A percentile compares a stretch with the other conserved stretches of the same genome.
Conservation (phyloP, 2,888 invertebrate species). For the Tubulanus polymorphus region DNA sequence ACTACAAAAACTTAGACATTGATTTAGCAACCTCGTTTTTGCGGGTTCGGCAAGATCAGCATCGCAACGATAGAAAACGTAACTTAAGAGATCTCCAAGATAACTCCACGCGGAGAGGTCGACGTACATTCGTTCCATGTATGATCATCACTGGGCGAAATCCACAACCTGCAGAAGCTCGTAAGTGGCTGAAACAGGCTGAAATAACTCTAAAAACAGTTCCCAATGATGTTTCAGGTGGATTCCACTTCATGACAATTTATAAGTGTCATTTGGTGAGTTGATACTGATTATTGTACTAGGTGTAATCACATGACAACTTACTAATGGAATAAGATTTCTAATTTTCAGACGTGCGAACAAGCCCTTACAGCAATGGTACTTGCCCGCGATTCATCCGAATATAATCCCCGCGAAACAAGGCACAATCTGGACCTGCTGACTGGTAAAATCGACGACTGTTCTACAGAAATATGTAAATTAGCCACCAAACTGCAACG, state of each 20-base stretch:
- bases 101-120: background rate
- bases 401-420: too few relatives aligned
- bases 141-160: constrained; percentile 8
- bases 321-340: too few relatives aligned
- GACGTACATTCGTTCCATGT: too few relatives aligned
- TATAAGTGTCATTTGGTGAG: constrained; percentile 30
- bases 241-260: constrained; percentile 27
- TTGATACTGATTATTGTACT: too few relatives aligned
- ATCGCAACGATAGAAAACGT: background rate
- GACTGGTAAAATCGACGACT: too few relatives aligned
- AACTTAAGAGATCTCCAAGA: background rate
- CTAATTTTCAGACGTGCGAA: too few relatives aligned
- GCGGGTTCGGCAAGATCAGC: background rate
- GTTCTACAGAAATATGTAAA: too few relatives aligned
- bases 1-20: background rate
- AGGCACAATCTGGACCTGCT: too few relatives aligned
- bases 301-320: too few relatives aligned
- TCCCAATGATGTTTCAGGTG: constrained; percentile 15
- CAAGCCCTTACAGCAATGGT: too few relatives aligned
- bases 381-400: too few relatives aligned
- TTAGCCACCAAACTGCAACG: too few relatives aligned
- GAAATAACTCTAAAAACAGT: constrained; percentile 23
- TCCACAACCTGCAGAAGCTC: constrained; percentile 23
- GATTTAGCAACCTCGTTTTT: background rate
- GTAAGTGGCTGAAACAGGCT: constrained; percentile 29